Evolutionary conservation across 2,797 vertebrate species (phyloP), one percentile per base, ranked within the genome.

Genomic region (Helarctos malayanus): DNA sequence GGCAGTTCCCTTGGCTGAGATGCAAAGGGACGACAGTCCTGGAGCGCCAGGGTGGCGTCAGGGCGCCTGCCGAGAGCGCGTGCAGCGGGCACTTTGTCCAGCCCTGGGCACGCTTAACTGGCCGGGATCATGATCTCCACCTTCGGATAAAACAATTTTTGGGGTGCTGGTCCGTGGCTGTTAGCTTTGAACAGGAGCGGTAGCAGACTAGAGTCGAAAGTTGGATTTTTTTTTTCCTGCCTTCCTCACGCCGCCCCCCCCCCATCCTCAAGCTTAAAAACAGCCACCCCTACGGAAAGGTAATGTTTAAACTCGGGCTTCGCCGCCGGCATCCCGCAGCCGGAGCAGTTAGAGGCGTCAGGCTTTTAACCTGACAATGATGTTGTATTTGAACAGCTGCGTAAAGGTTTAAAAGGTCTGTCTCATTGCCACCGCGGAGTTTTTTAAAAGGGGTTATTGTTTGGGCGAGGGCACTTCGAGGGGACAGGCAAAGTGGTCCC

Each of bases 331-430:
- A 81, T 97, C 98, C 98, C 56, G 84, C 89, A 97, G 98, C 23
- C 98, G 2, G 98, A 57, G 98, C 97, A 98, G 93, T 98, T 98
- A 98, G 98, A 99, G 98, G 78, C 98, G 1, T 97, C 94, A 98
- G 97, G 98, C 99, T 99, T 98, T 99, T 99, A 99, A 99, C 99
- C 99, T 99, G 99, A 99, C 99, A 99, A 99, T 99, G 99, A 99
- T 99, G 99, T 99, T 99, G 99, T 99, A 99, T 99, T 99, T 99
- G 99, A 99, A 99, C 99, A 99, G 99, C 99, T 99, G 99, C 98
- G 95, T 98, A 98, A 98, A 99, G 98, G 98, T 99, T 99, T 98
- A 95, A 99, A 99, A 98, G 98, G 99, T 99, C 99, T 99, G 99
- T 99, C 99, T 99, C 99, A 99, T 99, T 98, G 99, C 98, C 99